Percentiles rank a stretch among this genome's conserved stretches.
phyloP scores from a whole-genome alignment of 1,140 invertebrate species.

The Plodia interpunctella region DNA sequence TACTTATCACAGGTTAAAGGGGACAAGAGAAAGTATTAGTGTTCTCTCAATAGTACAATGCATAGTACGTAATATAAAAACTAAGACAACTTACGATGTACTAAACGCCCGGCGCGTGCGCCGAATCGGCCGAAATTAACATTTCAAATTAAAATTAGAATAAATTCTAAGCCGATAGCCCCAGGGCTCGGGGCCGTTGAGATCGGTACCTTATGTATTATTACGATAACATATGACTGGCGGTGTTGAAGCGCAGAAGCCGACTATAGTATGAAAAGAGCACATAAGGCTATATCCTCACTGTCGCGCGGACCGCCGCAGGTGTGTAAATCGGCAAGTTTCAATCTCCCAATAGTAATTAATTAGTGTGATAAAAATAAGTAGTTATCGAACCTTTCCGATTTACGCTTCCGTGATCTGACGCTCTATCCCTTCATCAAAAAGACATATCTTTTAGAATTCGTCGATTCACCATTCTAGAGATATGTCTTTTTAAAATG shows the following conservation, averaged over 20 bases:
- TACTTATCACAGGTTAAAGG: constrained; percentile 76
- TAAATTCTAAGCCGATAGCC: constrained; percentile 62
- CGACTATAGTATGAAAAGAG: constrained; percentile 32
- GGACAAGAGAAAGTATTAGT: constrained; percentile 75
- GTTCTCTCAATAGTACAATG: constrained; percentile 63
- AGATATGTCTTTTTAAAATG: not conserved
- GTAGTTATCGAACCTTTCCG: constrained; percentile 27
- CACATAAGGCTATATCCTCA: constrained; percentile 32
- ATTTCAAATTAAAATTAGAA: constrained; percentile 52
- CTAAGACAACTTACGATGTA: constrained; percentile 65
- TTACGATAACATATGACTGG: constrained; percentile 46
- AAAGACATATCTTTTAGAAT: not conserved
- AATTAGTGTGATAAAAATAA: constrained; percentile 60
- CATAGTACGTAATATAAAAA: constrained; percentile 47
- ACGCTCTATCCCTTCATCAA: constrained; percentile 2
- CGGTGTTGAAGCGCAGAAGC: constrained; percentile 52
- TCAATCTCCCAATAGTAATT: constrained; percentile 48
- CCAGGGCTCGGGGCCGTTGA: constrained; percentile 54
- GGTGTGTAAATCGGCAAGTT: constrained; percentile 21
- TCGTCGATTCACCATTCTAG: not conserved
- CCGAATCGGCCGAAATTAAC: constrained; percentile 30
- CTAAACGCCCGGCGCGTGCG: constrained; percentile 24
- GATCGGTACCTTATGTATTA: constrained; percentile 73
- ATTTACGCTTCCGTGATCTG: constrained; percentile 19
- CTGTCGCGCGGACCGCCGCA: not conserved